Base-by-base conservation (phyloP, 1,140 invertebrate species). In the Drosophila orena region DNA sequence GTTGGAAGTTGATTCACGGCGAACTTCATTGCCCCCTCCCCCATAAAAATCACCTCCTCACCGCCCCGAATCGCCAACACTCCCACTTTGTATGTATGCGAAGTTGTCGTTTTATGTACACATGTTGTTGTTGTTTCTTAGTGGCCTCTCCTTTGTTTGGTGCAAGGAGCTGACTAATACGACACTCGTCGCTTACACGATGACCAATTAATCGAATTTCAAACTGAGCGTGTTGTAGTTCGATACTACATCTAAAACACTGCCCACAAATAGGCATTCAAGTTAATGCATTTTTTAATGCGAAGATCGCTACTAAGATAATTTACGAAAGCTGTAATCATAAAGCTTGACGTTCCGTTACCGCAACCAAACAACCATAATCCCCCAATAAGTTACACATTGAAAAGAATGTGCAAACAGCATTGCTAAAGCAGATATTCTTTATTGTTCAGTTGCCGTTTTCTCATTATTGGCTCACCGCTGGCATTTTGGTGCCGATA, bases 1-100 rank as follows among this genome's bases (percentile, higher is more conserved):
- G 79, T 81, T 88, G 79, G 66, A 79, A 79, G 83, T 88, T 81
- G 81, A 85, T 85, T 85, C 81, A 85, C 62, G 77, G 81, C 73
- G 57, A 85, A 85, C 81, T 77, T 53, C 62, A 61, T 50, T 34
- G 55, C 15, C 50, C 54, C 40, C 57, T 20, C 22, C 20, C 40
- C 42, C 15, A 2, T 49, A 14, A 20, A 20, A 34, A 17, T 12
- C 27, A 35, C 15, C 15, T 3, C 47, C 15, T 5, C 40, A 20
- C 17, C 17, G n/a, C 20, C 10, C 30, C 30, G 8, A 30, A 8
- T 8, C 22, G 14, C 27, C 50, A 55, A 11, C 40, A 42, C 20
- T 50, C 65, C 49, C n/a, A 52, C 27, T 60, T 71, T 70, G 66
- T 69, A 62, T 70, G 65, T 44, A 22, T 57, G 44, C 30, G 11